Percentiles rank a stretch among this genome's conserved stretches.
phyloP scores from a whole-genome alignment of 2,797 vertebrate genomes.

The Enteromius radiatus region DNA sequence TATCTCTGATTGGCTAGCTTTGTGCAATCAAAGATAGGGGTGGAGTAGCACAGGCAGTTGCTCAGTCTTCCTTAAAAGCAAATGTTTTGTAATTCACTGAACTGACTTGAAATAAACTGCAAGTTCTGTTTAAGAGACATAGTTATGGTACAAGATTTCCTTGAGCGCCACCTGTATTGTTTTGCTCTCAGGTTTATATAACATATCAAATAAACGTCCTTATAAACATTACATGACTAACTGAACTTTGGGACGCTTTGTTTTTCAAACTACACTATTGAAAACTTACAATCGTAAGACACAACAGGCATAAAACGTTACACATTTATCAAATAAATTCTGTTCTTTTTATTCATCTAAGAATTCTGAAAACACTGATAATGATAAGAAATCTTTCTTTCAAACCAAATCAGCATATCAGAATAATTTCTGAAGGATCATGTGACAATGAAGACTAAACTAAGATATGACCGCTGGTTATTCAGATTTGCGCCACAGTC shows the following conservation, averaged over 20 bases:
- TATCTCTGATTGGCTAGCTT: not conserved
- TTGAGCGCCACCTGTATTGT: not conserved
- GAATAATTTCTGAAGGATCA: not conserved
- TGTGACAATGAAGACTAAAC: not conserved
- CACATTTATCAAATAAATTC: not conserved
- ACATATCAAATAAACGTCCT: not conserved
- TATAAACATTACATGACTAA: not conserved
- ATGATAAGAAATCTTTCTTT: not conserved
- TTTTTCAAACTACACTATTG: not conserved
- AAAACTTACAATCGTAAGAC: not conserved
- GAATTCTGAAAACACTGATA: not conserved
- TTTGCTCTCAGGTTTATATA: slow-evolving; percentile 1
- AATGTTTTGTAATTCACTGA: not conserved
- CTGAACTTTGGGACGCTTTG: not conserved
- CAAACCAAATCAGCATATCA: not conserved
- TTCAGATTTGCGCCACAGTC: not conserved
- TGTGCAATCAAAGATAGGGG: not conserved
- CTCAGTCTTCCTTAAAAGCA: not conserved
- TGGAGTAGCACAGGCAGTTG: not conserved
- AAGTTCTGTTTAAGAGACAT: not conserved
- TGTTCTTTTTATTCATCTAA: not conserved
- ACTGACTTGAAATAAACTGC: not conserved
- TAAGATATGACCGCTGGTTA: not conserved
- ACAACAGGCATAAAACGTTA: not conserved
- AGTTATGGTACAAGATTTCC: not conserved